These are phyloP conservation scores for Danio tinwini DNA, from an alignment of 2,797 vertebrate genomes.

Conservation along the genomic window DNA sequence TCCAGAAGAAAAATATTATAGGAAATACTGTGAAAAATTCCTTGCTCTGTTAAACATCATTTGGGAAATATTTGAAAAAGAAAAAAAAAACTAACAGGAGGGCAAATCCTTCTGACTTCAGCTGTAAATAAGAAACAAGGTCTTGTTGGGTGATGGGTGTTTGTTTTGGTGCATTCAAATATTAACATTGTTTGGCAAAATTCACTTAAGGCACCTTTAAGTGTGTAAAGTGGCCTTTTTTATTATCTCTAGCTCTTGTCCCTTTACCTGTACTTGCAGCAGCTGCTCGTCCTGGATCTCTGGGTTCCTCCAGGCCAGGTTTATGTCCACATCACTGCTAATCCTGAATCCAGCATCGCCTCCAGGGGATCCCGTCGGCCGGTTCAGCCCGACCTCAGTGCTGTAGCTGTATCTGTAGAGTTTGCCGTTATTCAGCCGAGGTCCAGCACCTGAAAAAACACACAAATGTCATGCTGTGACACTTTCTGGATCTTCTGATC, in stretches of 20 bases:
- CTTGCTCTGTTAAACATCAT: no score
- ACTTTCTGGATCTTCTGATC: constrained; percentile 11
- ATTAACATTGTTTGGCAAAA: no score
- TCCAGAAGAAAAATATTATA: no score
- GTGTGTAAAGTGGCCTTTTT: no score
- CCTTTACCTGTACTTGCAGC: constrained; percentile 83
- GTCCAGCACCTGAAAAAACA: constrained; percentile 85
- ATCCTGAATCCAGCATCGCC: constrained; percentile 85
- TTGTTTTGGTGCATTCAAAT: no score
- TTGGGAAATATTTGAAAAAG: no score
- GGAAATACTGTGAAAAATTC: no score
- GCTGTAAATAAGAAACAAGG: no score
- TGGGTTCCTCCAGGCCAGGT: constrained; percentile 90
- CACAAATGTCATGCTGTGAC: constrained; percentile 48
- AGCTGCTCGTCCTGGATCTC: constrained; percentile 89
- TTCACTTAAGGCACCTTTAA: no score
- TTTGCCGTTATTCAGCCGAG: constrained; percentile 88
- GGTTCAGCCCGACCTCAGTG: constrained; percentile 86
- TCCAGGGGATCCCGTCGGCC: constrained; percentile 74
- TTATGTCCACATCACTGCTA: constrained; percentile 83
- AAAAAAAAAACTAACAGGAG: no score
- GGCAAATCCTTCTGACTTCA: no score
- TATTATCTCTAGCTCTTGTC: neutral
- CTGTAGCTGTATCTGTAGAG: constrained; percentile 91
- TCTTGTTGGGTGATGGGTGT: no score